Percentiles rank a stretch among this genome's conserved stretches.
These are phyloP conservation scores for Drusus annulatus DNA, from an alignment of 1,140 invertebrate genomes.

Conservation along the genomic window DNA sequence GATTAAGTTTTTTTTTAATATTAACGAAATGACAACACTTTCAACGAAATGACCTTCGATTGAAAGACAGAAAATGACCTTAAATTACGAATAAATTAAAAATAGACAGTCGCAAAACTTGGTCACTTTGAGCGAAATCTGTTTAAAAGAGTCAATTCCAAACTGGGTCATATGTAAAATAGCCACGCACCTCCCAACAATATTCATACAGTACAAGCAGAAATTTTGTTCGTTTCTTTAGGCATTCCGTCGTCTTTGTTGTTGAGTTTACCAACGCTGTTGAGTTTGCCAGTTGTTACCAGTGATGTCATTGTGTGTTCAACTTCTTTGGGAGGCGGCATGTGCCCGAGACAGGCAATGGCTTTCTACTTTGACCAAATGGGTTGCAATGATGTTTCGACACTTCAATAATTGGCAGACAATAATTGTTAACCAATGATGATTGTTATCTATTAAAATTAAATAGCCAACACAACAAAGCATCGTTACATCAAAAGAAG, in stretches of 20 bases:
- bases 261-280: too few relatives aligned
- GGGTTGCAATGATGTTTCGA: background rate
- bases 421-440: too few relatives aligned
- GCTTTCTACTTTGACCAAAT: constrained; percentile 44
- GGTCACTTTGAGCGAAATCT: background rate
- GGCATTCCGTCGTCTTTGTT: constrained; percentile 4
- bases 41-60: too few relatives aligned
- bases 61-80: too few relatives aligned
- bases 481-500: too few relatives aligned
- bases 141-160: background rate
- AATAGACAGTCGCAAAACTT: too few relatives aligned
- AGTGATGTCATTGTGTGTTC: constrained; percentile 20
- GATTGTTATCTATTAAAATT: too few relatives aligned
- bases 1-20: too few relatives aligned
- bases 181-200: background rate
- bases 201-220: background rate
- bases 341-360: constrained; percentile 38
- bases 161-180: constrained; percentile 3
- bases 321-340: constrained; percentile 9
- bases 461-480: too few relatives aligned
- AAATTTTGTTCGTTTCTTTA: background rate
- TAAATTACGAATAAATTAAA: too few relatives aligned
- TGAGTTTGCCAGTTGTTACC: background rate
- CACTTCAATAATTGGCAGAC: background rate
- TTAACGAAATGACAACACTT: too few relatives aligned